These are phyloP conservation scores for Halotydeus destructor DNA, from an alignment of 1,140 invertebrate genomes.

Conservation along the genomic window DNA sequence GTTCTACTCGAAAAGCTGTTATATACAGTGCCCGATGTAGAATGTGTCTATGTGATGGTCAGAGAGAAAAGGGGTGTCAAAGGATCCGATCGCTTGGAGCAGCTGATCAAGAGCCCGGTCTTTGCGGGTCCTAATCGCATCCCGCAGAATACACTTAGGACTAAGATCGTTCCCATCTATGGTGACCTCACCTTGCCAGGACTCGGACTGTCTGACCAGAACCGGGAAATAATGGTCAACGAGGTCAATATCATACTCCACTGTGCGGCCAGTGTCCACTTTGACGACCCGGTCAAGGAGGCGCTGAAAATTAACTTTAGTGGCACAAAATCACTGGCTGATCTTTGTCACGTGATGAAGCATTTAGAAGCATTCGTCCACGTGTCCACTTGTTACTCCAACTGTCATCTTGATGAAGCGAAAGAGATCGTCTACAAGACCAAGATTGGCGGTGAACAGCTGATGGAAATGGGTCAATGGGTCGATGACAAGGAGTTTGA, in stretches of 20 bases:
- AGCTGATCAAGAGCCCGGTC: slow-evolving; percentile 2
- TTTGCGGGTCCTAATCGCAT: slow-evolving; percentile 41
- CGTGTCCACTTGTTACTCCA: slow-evolving; percentile 20
- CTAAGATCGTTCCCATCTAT: slow-evolving; percentile 58
- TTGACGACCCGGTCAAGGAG: slow-evolving; percentile 66
- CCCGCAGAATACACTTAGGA: slow-evolving; percentile 29
- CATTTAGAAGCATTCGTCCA: slow-evolving; percentile 17
- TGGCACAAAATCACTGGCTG: slow-evolving; percentile 56
- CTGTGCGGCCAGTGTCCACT: slow-evolving; percentile 87
- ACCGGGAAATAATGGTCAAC: slow-evolving; percentile 42
- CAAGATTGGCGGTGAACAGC: slow-evolving; percentile 10
- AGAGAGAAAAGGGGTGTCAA: slow-evolving; percentile 27
- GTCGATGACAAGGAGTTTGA: slow-evolving; percentile 9
- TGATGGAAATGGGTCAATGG: slow-evolving; percentile 16
- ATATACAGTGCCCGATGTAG: slow-evolving; percentile 17
- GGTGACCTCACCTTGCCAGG: slow-evolving; percentile 73
- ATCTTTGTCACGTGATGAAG: slow-evolving; percentile 15
- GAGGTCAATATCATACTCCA: slow-evolving; percentile 82
- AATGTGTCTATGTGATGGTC: slow-evolving; percentile 45
- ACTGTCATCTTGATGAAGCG: slow-evolving; percentile 33
- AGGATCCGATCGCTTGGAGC: slow-evolving; percentile 5
- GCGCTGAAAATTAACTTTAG: slow-evolving; percentile 45
- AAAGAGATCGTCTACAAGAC: slow-evolving; percentile 44
- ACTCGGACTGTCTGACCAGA: slow-evolving; percentile 55
- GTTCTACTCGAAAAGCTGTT: slow-evolving; percentile 1